Evolutionary conservation across 2,113 vertebrate genomes (phyloP), one percentile per base, ranked within the genome.

Genomic region (Chaetura pelagica): DNA sequence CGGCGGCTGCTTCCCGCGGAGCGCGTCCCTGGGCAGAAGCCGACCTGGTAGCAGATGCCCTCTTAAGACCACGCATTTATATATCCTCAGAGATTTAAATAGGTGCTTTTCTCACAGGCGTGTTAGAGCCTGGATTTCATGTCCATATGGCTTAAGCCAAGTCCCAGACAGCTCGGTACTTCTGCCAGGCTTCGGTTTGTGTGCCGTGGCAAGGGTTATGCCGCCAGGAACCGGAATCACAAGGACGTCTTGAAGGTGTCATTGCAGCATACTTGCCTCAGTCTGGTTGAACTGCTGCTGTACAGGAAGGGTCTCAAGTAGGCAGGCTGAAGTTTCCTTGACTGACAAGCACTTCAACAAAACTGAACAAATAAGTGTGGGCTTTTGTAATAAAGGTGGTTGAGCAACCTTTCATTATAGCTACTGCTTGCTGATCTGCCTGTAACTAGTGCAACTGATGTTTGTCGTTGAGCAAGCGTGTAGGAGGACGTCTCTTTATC

Each of bases 391-490:
- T 94, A 57, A 59, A 93, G 15, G 18, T n/a, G 10, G 27, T 86
- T 88, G 67, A 76, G 87, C 68, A 94, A 62, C 76, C 12, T 83
- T 80, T 90, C 2, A 0, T 15, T 85, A 7, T 59, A 71, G 48
- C 42, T 52, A 2, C 66, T 89, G 52, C 42, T 48, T 61, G 48
- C 34, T 85, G 3, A 76, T 63, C 54, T 94, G 23, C 83, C 71
- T 61, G 2, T 18, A 7, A 44, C 34, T 88, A 21, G 86, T 76
- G 83, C 89, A 94, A 10, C 14, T 77, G 32, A 6, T 63, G 20
- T 57, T 68, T 76, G 64, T 74, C 35, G 76, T 96, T 96, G 91
- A 95, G 96, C 72, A 96, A 92, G 72, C 12, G 23, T 3, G 79
- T 90, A 80, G 91, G 91, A 92, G 46, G 67, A 55, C n/a, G 9